A percentile compares a stretch with the other conserved stretches of the same genome.
These are phyloP conservation scores for Antennarius maculatus DNA, from an alignment of 2,797 vertebrate genomes.

Conservation along the genomic window DNA sequence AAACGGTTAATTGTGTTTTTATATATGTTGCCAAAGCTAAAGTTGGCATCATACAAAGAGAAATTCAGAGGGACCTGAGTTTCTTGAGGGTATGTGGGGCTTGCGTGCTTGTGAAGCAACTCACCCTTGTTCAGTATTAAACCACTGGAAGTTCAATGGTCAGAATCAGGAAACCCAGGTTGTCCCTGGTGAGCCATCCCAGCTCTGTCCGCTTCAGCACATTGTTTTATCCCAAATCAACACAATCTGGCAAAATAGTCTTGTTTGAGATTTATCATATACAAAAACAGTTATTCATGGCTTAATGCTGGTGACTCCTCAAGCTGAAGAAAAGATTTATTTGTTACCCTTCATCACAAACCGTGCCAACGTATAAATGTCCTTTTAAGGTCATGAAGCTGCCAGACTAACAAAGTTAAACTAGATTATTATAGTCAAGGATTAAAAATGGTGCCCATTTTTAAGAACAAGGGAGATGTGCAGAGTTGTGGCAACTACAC, in stretches of 20 bases:
- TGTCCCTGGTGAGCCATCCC: slow-evolving; percentile 60
- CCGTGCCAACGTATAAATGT: too few relatives aligned
- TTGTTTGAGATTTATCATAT: slow-evolving; percentile 10
- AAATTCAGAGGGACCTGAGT: slow-evolving; percentile 12
- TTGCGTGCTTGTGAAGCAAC: slow-evolving; percentile 10
- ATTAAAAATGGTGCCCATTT: background rate
- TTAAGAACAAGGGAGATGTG: too few relatives aligned
- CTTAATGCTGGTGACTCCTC: too few relatives aligned
- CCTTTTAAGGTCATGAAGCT: slow-evolving; percentile 5
- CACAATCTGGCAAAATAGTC: slow-evolving; percentile 43
- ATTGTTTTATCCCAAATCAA: slow-evolving; percentile 63
- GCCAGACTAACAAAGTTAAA: slow-evolving; percentile 4
- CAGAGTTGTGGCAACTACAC: too few relatives aligned
- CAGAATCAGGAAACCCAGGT: slow-evolving; percentile 57
- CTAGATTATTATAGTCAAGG: slow-evolving; percentile 2
- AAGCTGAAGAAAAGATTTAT: too few relatives aligned
- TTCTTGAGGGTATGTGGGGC: slow-evolving; percentile 1
- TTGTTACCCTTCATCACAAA: too few relatives aligned
- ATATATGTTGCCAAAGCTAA: slow-evolving; percentile 13
- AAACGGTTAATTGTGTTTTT: slow-evolving; percentile 18
- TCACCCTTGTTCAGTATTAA: slow-evolving; percentile 33
- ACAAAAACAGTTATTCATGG: background rate
- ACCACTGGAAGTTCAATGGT: slow-evolving; percentile 51
- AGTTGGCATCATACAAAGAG: slow-evolving; percentile 9
- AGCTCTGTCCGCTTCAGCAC: slow-evolving; percentile 65